Base-by-base conservation (phyloP, 2,888 invertebrate species). In the Desoria tigrina region DNA sequence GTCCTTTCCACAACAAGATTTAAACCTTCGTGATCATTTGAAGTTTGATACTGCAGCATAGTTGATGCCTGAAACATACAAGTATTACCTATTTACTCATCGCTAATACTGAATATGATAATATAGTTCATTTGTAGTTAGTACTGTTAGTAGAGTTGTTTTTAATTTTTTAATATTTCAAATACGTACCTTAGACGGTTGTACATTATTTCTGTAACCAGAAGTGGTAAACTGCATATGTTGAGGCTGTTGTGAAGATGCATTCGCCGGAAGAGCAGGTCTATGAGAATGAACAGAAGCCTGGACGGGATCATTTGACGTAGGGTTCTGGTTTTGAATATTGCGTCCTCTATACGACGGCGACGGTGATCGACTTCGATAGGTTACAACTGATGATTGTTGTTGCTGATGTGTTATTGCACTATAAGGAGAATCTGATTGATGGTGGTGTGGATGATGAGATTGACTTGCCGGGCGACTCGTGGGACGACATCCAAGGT, bases 401-500 rank as follows among this genome's bases (percentile, higher is more conserved):
- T 63, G 66, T 45, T 66, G 71, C 11, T 61, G 60, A 49, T 67
- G 65, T 55, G 32, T 63, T 61, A 70, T 68, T 63, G 66, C 64
- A 68, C 60, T 71, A 67, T 57, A 68, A 57, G 56, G 68, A 58
- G 62, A 65, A 62, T 42, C 68, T 58, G 72, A 61, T 65, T 61
- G 70, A 61, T 69, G 71, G 53, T 61, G 70, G 55, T 64, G 68
- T 56, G 61, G 77, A 39, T 68, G 70, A 49, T 61, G 69, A 55
- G 63, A 66, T 58, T 61, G 77, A 37, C 81, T 78, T 54, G 82
- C 24, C 61, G 63, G 61, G 57, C 64, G 26, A 58, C 50, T 63
- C 61, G 62, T 45, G 45, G 67, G 62, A 24, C 68, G 53, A 32
- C 70, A 65, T 16, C 74, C 74, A 56, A 76, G 69, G 60, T 74